A percentile compares a stretch with the other conserved stretches of the same genome.
Conservation (phyloP, 92 coral and sea anemone species). For the Isaurus tuberculatus region DNA sequence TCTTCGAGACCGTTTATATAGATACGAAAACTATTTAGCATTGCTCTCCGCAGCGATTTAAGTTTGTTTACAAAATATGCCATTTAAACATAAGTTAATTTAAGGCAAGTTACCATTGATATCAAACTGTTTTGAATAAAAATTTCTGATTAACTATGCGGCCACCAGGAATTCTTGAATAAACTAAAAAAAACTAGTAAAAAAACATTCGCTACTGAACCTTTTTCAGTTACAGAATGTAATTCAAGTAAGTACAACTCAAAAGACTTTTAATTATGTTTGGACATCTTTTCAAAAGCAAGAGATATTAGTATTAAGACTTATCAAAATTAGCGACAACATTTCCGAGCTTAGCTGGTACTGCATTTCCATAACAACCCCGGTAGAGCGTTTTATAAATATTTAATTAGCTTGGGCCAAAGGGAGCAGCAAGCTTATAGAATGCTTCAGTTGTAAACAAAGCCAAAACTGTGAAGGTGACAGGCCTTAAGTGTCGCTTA, state of each 20-base stretch:
- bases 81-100: slow-evolving; percentile 12
- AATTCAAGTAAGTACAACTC: too few species aligned
- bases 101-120: slow-evolving; percentile 7
- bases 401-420: slow-evolving; percentile 39
- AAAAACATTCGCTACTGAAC: not conserved
- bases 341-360: slow-evolving; percentile 2
- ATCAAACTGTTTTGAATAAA: not conserved
- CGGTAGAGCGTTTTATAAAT: slow-evolving; percentile 5
- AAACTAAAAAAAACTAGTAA: slow-evolving; percentile 13
- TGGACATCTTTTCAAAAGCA: too few species aligned
- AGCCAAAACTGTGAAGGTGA: not conserved
- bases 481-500: not conserved
- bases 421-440: slow-evolving; percentile 37
- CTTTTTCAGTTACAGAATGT: too few species aligned
- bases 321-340: too few species aligned
- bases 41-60: not conserved
- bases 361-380: slow-evolving; percentile 38
- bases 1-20: too few species aligned
- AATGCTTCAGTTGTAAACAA: slow-evolving; percentile 39
- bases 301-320: too few species aligned
- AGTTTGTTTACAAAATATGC: not conserved
- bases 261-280: too few species aligned
- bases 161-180: slow-evolving; percentile 22
- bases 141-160: slow-evolving; percentile 1
- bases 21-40: too few species aligned